These are phyloP conservation scores for Melipona beecheii DNA, from an alignment of 2,888 invertebrate genomes.

Conservation along the genomic window DNA sequence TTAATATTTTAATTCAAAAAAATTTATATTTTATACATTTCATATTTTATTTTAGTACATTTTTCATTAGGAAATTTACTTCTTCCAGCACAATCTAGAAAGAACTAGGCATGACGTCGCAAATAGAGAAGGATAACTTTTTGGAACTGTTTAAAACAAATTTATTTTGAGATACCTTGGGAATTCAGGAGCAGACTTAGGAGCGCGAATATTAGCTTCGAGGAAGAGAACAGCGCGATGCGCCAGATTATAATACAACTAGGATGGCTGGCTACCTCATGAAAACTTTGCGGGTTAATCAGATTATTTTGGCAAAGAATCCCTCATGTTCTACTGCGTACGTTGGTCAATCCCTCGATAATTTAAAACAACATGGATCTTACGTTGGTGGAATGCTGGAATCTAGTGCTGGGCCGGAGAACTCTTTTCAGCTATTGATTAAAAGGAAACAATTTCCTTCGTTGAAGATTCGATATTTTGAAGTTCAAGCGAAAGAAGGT, in stretches of 20 bases:
- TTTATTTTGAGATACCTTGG: too few relatives aligned
- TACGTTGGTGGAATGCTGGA: constrained; percentile 99
- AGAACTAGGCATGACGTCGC: constrained; percentile 97
- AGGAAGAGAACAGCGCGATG: constrained; percentile 97
- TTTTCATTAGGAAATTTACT: constrained; percentile 87
- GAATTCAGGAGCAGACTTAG: constrained; percentile 98
- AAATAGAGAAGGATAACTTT: constrained; percentile 97
- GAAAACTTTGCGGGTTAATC: too few relatives aligned
- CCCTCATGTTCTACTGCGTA: constrained; percentile 90
- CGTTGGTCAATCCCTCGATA: constrained; percentile 90
- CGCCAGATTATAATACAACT: constrained; percentile 97
- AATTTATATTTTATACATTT: not conserved
- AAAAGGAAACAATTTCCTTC: constrained; percentile 95
- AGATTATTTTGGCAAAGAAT: too few relatives aligned
- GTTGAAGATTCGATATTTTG: too few relatives aligned
- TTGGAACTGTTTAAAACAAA: constrained; percentile 98
- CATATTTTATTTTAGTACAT: too few relatives aligned
- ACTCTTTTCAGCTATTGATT: constrained; percentile 94
- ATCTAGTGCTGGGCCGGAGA: constrained; percentile 96
- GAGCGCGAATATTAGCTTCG: constrained; percentile 99
- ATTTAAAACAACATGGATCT: constrained; percentile 95
- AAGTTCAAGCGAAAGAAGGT: too few relatives aligned
- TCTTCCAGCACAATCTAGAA: constrained; percentile 92
- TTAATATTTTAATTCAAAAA: not conserved
- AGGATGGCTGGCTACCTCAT: too few relatives aligned